Percentiles rank a stretch among this genome's conserved stretches.
Evolutionary conservation across 2,797 vertebrate genomes (phyloP).

Genomic region (Sebastes hubbsi): DNA sequence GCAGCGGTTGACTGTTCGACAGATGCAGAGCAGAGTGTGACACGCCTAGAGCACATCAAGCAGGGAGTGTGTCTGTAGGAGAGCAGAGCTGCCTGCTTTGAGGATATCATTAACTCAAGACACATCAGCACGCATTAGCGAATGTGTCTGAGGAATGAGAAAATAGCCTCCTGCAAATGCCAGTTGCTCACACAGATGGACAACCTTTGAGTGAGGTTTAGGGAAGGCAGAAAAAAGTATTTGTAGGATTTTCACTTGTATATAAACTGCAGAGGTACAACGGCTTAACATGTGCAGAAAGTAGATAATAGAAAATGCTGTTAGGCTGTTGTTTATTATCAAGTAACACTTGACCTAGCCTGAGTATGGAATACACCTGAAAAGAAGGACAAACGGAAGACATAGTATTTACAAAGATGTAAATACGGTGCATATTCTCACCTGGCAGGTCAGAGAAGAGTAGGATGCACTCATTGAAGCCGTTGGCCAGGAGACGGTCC

Average conservation of each 20-base stretch:
- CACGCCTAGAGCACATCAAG: constrained; percentile 28
- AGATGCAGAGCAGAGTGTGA: constrained; percentile 33
- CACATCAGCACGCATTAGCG: constrained; percentile 32
- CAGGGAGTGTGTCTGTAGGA: constrained; percentile 6
- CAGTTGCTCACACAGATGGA: background rate
- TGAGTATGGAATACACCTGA: background rate
- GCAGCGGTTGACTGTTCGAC: constrained; percentile 22
- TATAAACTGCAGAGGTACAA: background rate
- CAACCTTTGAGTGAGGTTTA: background rate
- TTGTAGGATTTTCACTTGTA: background rate
- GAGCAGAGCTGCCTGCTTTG: constrained; percentile 35
- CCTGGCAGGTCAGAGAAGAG: constrained; percentile 99
- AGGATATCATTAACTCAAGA: constrained; percentile 45
- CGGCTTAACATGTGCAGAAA: background rate
- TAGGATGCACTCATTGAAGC: constrained; percentile 99
- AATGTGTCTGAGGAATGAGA: constrained; percentile 5
- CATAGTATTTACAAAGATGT: background rate
- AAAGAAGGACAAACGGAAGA: background rate
- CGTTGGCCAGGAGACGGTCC: constrained; percentile 94
- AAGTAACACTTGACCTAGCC: background rate
- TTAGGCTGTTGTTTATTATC: background rate
- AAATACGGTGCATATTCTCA: constrained; percentile 63
- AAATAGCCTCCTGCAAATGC: background rate
- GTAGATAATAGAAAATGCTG: background rate
- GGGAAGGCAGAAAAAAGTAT: background rate